A percentile compares a stretch with the other conserved stretches of the same genome.
These are phyloP conservation scores for Netelia melanura DNA, from an alignment of 2,888 invertebrate genomes.

Conservation along the genomic window DNA sequence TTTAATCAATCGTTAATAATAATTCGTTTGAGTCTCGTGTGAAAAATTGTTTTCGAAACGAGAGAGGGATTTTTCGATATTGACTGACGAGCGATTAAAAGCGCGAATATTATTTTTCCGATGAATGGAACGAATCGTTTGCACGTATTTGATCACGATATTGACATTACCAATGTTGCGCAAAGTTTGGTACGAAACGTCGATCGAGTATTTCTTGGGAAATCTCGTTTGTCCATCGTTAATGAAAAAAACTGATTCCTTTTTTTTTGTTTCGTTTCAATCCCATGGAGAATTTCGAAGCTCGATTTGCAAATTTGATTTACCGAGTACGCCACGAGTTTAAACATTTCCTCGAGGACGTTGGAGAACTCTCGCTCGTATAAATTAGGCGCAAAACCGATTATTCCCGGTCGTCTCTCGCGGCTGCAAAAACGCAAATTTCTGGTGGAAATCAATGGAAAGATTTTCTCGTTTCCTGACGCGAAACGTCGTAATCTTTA, in stretches of 20 bases:
- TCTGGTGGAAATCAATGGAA: slow-evolving; percentile 24
- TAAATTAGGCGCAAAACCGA: slow-evolving; percentile 28
- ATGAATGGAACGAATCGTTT: too few relatives aligned
- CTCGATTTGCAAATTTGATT: slow-evolving; percentile 54
- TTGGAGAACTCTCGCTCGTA: not conserved
- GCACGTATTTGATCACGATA: not conserved
- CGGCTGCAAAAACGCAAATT: slow-evolving; percentile 1
- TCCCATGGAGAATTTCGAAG: not conserved
- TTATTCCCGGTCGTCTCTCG: slow-evolving; percentile 54
- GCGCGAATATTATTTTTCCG: too few relatives aligned
- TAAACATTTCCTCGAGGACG: slow-evolving; percentile 19
- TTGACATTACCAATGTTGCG: not conserved
- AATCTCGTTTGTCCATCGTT: slow-evolving; percentile 1
- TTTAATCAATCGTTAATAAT: not conserved
- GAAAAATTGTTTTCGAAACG: too few relatives aligned
- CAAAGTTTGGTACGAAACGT: not conserved
- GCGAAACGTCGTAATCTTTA: slow-evolving; percentile 28
- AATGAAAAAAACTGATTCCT: slow-evolving; percentile 28
- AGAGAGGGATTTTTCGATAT: too few relatives aligned
- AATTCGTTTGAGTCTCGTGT: too few relatives aligned
- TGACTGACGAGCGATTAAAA: too few relatives aligned
- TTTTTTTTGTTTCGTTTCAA: not conserved
- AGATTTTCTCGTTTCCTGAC: slow-evolving; percentile 43
- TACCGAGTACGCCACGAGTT: slow-evolving; percentile 41
- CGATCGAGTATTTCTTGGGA: slow-evolving; percentile 8